A percentile compares a stretch with the other conserved stretches of the same genome.
These are phyloP conservation scores for Phylloscopus trochiloides DNA, from an alignment of 2,113 vertebrate genomes.

Conservation along the genomic window DNA sequence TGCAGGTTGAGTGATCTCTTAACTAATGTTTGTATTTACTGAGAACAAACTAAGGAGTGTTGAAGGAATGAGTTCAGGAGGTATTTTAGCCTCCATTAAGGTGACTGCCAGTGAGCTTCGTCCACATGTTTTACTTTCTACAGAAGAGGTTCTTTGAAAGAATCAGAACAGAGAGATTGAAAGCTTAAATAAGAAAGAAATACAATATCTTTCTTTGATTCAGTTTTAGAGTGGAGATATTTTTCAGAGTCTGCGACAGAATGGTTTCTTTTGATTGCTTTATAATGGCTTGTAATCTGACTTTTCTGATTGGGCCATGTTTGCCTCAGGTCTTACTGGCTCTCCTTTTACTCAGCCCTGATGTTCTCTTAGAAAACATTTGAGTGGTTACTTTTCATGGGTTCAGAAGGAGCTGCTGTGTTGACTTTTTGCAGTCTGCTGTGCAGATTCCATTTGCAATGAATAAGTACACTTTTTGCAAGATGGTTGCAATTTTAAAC, in stretches of 20 bases:
- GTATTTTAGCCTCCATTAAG: neutral
- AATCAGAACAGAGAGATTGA: neutral
- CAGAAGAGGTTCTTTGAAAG: neutral
- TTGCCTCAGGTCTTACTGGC: neutral
- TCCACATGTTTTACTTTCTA: neutral
- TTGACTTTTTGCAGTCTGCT: neutral
- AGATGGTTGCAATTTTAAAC: neutral
- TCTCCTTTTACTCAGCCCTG: neutral
- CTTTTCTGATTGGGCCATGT: neutral
- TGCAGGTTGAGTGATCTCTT: neutral
- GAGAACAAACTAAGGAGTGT: neutral
- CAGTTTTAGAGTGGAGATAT: neutral
- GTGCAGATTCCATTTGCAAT: neutral
- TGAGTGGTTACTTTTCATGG: neutral
- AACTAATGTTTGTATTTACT: neutral
- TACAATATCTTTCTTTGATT: neutral
- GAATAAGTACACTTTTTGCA: neutral
- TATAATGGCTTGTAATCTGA: neutral
- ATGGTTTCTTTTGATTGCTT: neutral
- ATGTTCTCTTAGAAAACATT: neutral
- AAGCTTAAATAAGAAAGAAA: neutral
- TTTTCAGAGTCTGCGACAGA: neutral
- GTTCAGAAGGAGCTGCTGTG: neutral
- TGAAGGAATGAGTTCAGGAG: neutral
- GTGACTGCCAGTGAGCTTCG: neutral